Base-by-base conservation (phyloP, 2,888 invertebrate species). In the Thecophora atra region DNA sequence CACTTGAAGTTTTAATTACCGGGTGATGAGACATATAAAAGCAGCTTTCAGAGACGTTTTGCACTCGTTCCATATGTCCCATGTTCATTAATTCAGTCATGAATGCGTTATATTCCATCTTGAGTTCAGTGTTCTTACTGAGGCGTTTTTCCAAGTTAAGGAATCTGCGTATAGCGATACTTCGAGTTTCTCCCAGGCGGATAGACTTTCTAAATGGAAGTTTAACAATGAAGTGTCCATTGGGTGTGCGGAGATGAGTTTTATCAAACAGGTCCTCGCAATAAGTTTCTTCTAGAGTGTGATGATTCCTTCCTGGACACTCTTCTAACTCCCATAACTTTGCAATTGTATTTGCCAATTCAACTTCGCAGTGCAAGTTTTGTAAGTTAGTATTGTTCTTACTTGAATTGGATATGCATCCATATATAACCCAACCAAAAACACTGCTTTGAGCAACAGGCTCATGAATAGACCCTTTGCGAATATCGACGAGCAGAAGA, bases 401-500 rank as follows among this genome's bases (percentile, higher is more conserved):
- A 52, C 15, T n/a, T 15, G n/a, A 52, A 52, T 17, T 1, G 21
- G 19, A 2, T 37, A 52, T n/a, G n/a, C 15, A n/a, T 47, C 51
- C 26, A 65, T 21, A 65, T 2, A 17, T 8, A 11, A 17, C 51
- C 24, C 42, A 17, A 42, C 67, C 19, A 7, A 37, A n/a, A 28
- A 15, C 51, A 26, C 21, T 26, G 37, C 11, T 56, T 52, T 67
- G 21, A 24, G 67, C 52, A 19, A 67, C 54, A 13, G 67, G 62
- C 13, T 68, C 72, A 8, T 72, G 71, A 5, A 24, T 15, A 15
- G 71, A 56, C 1, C 72, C 75, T 21, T 71, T 74, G n/a, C 65
- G 51, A 28, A 73, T 11, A 0, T 71, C 76, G 13, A 51, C 7
- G 13, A 64, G 56, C 6, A 76, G 26, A 44, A 76, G 54, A 37